Evolutionary conservation across 30 jellyfish, hydroid and myxozoan genomes (phyloP), one percentile per base, ranked within the genome.

Genomic region (Aurelia aurita): DNA sequence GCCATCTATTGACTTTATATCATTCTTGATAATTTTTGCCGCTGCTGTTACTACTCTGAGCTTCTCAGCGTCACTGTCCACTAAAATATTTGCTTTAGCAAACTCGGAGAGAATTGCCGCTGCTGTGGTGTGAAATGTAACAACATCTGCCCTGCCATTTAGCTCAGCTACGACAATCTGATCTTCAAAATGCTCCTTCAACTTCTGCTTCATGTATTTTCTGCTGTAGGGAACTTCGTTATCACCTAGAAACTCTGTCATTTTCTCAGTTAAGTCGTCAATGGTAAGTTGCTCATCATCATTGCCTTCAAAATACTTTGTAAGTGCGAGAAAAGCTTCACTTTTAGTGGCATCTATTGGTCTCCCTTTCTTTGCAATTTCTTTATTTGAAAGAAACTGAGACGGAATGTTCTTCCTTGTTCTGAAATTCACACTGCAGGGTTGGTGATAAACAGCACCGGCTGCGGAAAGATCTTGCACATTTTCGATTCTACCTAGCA

Each of bases 141-240:
- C 88, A 20, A 58, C 88, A 58, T 76, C 62, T 51, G 25, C 14
- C 64, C 29, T 76, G 58, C 88, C 83, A 76, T 55, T 76, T 21
- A 78, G 26, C 43, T 60, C 39, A 8, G 89, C 51, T 3, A 60
- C 27, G 10, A 60, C 39, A 8, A 60, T n/a, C 11, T 63, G 26
- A 10, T 62, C 44, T 25, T 87, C 87, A 39, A 78, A 78, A 12
- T 43, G 20, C 27, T 78, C 89, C 8, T 15, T 31, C 16, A 78
- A 3, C 28, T 58, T 32, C 39, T 20, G n/a, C 34, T 60, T 76
- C 86, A 58, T 76, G 86, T 76, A 39, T n/a, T n/a, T n/a, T n/a
- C n/a, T n/a, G n/a, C n/a, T n/a, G n/a, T n/a, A n/a, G n/a, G n/a
- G n/a, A n/a, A n/a, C n/a, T n/a, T n/a, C n/a, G n/a, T n/a, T n/a